A percentile compares a stretch with the other conserved stretches of the same genome.
Evolutionary conservation across 1,140 invertebrate genomes (phyloP).

Genomic region (Drosophila parvula): DNA sequence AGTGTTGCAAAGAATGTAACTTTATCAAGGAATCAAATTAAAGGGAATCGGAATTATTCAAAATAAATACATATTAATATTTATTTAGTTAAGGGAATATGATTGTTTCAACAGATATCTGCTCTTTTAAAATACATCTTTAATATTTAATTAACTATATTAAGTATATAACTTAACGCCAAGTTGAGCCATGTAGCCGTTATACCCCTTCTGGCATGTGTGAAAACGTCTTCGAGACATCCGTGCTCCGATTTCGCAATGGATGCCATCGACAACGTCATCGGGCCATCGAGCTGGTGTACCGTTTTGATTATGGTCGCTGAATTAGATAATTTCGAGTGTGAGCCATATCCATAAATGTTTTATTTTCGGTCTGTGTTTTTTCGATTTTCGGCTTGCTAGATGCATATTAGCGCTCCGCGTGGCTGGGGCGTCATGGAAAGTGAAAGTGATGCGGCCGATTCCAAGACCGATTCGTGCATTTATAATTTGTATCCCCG

Average conservation of each 20-base stretch:
- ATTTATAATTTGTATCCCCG: constrained; percentile 75
- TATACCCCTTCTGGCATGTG: constrained; percentile 1
- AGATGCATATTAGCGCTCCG: constrained; percentile 66
- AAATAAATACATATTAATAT: too few relatives aligned
- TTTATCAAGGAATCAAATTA: not conserved
- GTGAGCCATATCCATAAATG: constrained; percentile 29
- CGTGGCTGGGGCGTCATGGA: constrained; percentile 36
- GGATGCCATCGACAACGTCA: constrained; percentile 31
- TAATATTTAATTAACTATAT: not conserved
- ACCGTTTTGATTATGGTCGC: constrained; percentile 56
- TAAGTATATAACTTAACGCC: not conserved
- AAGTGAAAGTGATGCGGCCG: constrained; percentile 72
- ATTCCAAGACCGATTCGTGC: constrained; percentile 60
- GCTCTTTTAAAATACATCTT: not conserved
- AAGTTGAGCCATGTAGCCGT: not conserved
- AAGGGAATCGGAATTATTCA: too few relatives aligned
- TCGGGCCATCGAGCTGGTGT: constrained; percentile 31
- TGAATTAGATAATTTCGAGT: constrained; percentile 75
- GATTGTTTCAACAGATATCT: too few relatives aligned
- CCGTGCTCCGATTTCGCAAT: constrained; percentile 58
- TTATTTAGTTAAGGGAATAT: too few relatives aligned
- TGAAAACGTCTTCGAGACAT: constrained; percentile 48
- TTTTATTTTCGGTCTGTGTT: constrained; percentile 34
- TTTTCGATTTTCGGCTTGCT: constrained; percentile 36
- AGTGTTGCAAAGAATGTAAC: not conserved